Evolutionary conservation across 1,140 invertebrate genomes (phyloP), one percentile per base, ranked within the genome.

Genomic region (Euwallacea similis): DNA sequence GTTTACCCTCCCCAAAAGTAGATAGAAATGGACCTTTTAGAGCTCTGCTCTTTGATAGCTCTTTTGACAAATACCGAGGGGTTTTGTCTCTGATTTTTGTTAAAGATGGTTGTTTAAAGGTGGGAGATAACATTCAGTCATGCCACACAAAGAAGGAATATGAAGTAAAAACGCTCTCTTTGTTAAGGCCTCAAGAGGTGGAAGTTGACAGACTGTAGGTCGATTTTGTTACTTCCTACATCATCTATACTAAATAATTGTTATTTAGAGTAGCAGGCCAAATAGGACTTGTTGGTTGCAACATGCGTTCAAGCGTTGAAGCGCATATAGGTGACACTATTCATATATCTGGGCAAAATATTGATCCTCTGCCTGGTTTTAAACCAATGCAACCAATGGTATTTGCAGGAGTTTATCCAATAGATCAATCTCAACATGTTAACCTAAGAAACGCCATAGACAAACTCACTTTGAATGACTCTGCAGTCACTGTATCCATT

Each of bases 391-490:
- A 90, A 79, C 92, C 97, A 10, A 96, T 98, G 89, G 95, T 98
- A 7, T 98, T 92, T 85, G 94, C 96, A 74, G 97, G 97, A 0
- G 86, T 99, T 61, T 99, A 93, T 84, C 97, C 98, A 0, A 85
- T 91, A 46, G 94, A 98, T 82, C 93, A 96, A 78, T 91, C 93
- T 2, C 90, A 98, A 78, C 90, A 92, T 80, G 76, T 85, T 10
- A 83, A 84, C 58, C 82, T 97, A 10, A 85, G 88, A 78, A 88
- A 85, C 79, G 94, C 97, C 44, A 90, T 99, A 55, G 93, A 96
- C 64, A 96, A 96, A 83, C 84, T 99, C 56, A 85, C 88, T 15
- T 83, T 99, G n/a, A 99, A 98, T 84, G 98, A 99, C 85, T 91
- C 93, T 59, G 95, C 94, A 77, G 96, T 99, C 2, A 87, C 86